Base-by-base conservation (phyloP, 2,888 invertebrate genomes). In the Brachyptera risi region DNA sequence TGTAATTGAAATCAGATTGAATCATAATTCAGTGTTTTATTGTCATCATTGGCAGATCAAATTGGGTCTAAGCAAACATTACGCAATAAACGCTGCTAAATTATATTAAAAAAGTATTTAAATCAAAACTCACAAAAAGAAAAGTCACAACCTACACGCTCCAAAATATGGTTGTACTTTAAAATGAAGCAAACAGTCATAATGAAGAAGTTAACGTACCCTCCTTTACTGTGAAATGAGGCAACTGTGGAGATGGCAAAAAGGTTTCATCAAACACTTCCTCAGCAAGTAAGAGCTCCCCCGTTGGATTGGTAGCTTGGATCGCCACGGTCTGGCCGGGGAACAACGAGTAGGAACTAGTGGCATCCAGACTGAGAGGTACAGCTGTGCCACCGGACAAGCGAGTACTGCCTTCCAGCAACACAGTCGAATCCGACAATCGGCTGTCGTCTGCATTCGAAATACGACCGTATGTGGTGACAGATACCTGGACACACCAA, bases 301-400 rank as follows among this genome's bases (percentile, higher is more conserved):
- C 89, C 19, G 83, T 82, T 0, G 84, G 83, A 73, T 90, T 90
- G 3, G 80, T 78, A 0, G 92, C 93, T 58, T 84, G 81, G 63
- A 89, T 80, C 42, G 87, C 86, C 9, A 91, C 83, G 54, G 88
- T 81, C 79, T 92, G 91, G 0, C 92, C 92, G 21, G 90, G 87
- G 71, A 88, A 92, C 63, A 92, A 71, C 0, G 87, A 84, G 71
- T 84, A 89, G 65, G 82, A 80, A 54, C 79, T 75, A 1, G 83
- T 66, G 38, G 76, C 73, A 5, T 73, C 73, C 3, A 85, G 69
- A 72, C 83, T 81, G 35, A 86, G 65, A 9, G 72, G 70, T 5
- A 76, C 71, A 69, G 1, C 76, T 76, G 27, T 26, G 3, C 63
- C 65, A 2, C 27, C 21, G 9, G 27, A 38, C 0, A 40, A 19